Base-by-base conservation (phyloP, 2,113 vertebrate species). In the Grus americana region DNA sequence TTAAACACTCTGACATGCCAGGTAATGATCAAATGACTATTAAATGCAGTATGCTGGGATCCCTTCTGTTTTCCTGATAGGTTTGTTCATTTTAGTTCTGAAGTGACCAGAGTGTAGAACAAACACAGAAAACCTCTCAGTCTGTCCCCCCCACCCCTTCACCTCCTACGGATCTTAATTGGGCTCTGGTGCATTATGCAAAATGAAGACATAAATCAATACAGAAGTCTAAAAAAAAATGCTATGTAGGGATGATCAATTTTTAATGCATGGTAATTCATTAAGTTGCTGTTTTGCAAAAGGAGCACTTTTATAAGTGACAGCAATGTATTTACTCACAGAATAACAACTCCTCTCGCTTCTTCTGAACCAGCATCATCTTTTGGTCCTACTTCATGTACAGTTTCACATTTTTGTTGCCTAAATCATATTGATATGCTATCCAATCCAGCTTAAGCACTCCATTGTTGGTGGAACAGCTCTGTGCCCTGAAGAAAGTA, bases 131-230 rank as follows among this genome's bases (percentile, higher is more conserved):
- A 55, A 34, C 12, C 50, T 26, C 83, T 68, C 50, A 5, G 47
- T 16, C 10, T 24, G 16, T 36, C 4, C 50, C 44, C 54, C 65
- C 32, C 2, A 4, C 6, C n/a, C 58, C 50, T 71, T 32, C 15
- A 1, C 50, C 78, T 75, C 70, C 67, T 66, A 9, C 1, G 0
- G 54, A 5, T 20, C 73, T 75, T 58, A 44, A 65, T 1, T 71
- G 78, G 47, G 70, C 81, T 85, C 62, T 32, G 58, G 27, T 59
- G 65, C 79, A 65, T 81, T 46, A 58, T 86, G 85, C 67, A 83
- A 73, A 95, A 83, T 78, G 50, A 90, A 93, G 93, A 54, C 38
- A 30, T 6, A 42, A 61, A 95, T 97, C 93, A 44, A 74, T 92
- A 61, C 3, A 57, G 71, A 61, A 49, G 19, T 34, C 71, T 40